A percentile compares a stretch with the other conserved stretches of the same genome.
phyloP scores from a whole-genome alignment of 2,888 invertebrate species.

The Agonopterix subpropinquella region DNA sequence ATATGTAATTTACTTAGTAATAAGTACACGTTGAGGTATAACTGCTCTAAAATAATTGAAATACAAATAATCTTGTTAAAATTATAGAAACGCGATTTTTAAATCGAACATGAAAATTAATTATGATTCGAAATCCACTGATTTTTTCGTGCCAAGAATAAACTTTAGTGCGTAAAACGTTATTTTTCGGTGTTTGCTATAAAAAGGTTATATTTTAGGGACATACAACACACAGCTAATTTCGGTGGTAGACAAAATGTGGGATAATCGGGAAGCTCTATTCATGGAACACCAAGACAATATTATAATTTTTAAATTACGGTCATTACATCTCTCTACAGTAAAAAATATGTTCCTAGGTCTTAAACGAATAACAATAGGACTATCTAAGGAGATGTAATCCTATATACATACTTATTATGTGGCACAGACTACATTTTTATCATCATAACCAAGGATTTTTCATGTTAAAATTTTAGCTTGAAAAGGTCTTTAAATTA shows the following conservation, averaged over 20 bases:
- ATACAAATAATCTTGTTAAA: no score
- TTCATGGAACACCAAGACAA: slow-evolving; percentile 51
- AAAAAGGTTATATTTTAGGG: not conserved
- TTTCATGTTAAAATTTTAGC: not conserved
- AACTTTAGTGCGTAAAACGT: no score
- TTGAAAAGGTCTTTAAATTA: not conserved
- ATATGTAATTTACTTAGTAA: no score
- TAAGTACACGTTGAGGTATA: no score
- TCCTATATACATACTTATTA: slow-evolving; percentile 49
- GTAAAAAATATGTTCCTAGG: slow-evolving; percentile 53
- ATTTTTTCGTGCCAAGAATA: no score
- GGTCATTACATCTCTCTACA: slow-evolving; percentile 47
- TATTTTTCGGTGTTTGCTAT: not conserved
- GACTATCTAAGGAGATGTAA: slow-evolving; percentile 62
- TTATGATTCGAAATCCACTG: no score
- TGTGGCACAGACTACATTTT: slow-evolving; percentile 65
- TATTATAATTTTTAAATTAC: slow-evolving; percentile 35
- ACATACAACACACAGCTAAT: slow-evolving; percentile 20
- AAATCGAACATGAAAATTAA: no score
- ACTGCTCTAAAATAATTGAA: no score
- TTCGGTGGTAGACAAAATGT: slow-evolving; percentile 49
- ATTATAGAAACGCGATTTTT: no score
- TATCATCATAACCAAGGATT: slow-evolving; percentile 11
- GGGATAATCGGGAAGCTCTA: slow-evolving; percentile 63
- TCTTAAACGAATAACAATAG: slow-evolving; percentile 63